These are phyloP conservation scores for Tapera naevia DNA, from an alignment of 2,797 vertebrate species.

Conservation along the genomic window DNA sequence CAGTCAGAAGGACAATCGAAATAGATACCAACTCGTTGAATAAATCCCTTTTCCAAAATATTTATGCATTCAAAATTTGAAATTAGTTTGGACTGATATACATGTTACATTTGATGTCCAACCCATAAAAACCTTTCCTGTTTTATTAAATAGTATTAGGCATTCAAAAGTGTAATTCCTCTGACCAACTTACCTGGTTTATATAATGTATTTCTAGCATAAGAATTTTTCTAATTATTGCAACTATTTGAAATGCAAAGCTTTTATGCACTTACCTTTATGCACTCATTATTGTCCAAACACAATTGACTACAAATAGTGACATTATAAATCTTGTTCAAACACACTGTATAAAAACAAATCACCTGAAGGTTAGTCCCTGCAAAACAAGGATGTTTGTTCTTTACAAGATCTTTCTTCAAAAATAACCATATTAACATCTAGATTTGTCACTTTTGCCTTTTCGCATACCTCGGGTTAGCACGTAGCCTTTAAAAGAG, in stretches of 20 bases:
- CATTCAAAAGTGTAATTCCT: background rate
- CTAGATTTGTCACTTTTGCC: background rate
- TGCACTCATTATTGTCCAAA: background rate
- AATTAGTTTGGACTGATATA: background rate
- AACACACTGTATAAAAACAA: background rate
- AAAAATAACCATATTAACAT: background rate
- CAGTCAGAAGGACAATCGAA: background rate
- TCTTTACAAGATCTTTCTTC: background rate
- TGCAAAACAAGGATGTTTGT: background rate
- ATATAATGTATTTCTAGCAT: background rate
- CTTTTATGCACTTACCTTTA: background rate
- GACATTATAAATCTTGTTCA: background rate
- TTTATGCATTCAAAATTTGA: background rate
- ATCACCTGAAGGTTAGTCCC: background rate
- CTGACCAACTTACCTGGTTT: background rate
- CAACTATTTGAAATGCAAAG: background rate
- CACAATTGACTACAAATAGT: background rate
- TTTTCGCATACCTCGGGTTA: fast-evolving
- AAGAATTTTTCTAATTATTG: background rate
- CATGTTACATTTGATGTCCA: fast-evolving
- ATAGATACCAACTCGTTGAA: background rate
- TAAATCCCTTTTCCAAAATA: background rate
- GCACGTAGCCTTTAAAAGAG: background rate
- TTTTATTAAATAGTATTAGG: background rate
- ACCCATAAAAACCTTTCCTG: background rate